A percentile compares a stretch with the other conserved stretches of the same genome.
Conservation (phyloP, 2,888 invertebrate species). For the Andricus curvator region DNA sequence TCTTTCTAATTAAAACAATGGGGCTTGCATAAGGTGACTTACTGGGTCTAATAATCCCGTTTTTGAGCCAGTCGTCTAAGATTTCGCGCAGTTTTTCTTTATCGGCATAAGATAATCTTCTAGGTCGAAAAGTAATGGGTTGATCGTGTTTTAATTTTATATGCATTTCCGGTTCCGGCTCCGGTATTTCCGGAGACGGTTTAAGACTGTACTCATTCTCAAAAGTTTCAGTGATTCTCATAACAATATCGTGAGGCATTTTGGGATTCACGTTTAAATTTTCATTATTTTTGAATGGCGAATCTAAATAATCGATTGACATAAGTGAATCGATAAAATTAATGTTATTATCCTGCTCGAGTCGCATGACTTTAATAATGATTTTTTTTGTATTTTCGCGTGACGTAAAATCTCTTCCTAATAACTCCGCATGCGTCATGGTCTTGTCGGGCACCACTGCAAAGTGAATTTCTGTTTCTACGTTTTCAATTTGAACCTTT, state of each 20-base stretch:
- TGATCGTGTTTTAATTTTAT: constrained; percentile 38
- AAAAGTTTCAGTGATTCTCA: not conserved
- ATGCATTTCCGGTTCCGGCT: constrained; percentile 30
- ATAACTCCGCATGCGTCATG: constrained; percentile 34
- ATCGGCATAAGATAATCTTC: constrained; percentile 39
- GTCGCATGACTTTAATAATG: not conserved
- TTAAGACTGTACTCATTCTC: not conserved
- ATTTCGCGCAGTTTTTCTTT: constrained; percentile 30
- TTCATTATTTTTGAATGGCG: not conserved
- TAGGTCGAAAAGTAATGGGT: constrained; percentile 30
- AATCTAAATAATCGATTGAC: constrained; percentile 19
- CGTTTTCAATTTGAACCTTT: not conserved
- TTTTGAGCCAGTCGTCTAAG: too few species aligned
- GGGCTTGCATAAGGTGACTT: too few species aligned
- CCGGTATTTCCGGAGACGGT: not conserved
- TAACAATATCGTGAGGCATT: not conserved
- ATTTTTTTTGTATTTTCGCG: not conserved
- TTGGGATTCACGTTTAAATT: constrained; percentile 7
- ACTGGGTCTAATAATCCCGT: too few species aligned
- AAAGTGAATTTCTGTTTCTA: constrained; percentile 27
- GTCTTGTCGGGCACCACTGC: constrained; percentile 43
- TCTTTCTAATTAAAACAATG: too few species aligned
- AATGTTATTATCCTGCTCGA: not conserved
- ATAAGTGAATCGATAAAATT: constrained; percentile 12
- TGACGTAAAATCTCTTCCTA: constrained; percentile 44